Conservation (phyloP, 2,888 invertebrate genomes). For the Stomorhina lunata region DNA sequence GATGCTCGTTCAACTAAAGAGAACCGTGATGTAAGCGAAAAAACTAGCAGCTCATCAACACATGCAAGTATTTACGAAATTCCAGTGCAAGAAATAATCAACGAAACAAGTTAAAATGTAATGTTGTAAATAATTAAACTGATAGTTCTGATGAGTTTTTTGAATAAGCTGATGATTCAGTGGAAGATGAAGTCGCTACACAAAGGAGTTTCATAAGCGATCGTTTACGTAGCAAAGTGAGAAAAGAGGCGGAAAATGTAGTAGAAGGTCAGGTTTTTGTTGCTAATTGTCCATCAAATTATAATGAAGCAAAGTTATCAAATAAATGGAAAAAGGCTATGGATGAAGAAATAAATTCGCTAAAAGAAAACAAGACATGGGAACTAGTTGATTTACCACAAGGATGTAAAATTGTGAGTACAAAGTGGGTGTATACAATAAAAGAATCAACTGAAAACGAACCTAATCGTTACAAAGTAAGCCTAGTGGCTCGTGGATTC, state of each 20-base stretch:
- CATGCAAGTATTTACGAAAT: not conserved
- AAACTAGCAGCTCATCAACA: not conserved
- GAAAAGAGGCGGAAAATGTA: not conserved
- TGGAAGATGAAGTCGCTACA: not conserved
- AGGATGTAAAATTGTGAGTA: slow-evolving; percentile 15
- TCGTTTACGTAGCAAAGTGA: slow-evolving; percentile 29
- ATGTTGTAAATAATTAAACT: not conserved
- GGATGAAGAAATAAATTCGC: slow-evolving; percentile 52
- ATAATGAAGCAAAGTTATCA: slow-evolving; percentile 29
- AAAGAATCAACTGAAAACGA: slow-evolving; percentile 29
- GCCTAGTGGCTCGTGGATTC: slow-evolving; percentile 49
- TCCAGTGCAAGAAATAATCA: not conserved
- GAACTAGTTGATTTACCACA: slow-evolving; percentile 15
- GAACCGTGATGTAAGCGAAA: slow-evolving; percentile 7
- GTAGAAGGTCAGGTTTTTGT: slow-evolving; percentile 37
- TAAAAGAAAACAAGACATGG: slow-evolving; percentile 45
- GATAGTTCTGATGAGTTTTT: slow-evolving; percentile 19
- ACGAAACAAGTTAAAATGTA: not conserved
- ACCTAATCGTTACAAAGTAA: slow-evolving; percentile 43
- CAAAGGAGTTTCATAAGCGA: slow-evolving; percentile 34
- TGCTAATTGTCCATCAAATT: slow-evolving; percentile 24
- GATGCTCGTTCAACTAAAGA: not conserved
- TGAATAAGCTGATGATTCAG: slow-evolving; percentile 13
- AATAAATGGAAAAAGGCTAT: slow-evolving; percentile 57
- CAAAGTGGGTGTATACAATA: slow-evolving; percentile 31